Evolutionary conservation across 2,888 invertebrate genomes (phyloP), one percentile per base, ranked within the genome.

Genomic region (Tricholauxania praeusta): DNA sequence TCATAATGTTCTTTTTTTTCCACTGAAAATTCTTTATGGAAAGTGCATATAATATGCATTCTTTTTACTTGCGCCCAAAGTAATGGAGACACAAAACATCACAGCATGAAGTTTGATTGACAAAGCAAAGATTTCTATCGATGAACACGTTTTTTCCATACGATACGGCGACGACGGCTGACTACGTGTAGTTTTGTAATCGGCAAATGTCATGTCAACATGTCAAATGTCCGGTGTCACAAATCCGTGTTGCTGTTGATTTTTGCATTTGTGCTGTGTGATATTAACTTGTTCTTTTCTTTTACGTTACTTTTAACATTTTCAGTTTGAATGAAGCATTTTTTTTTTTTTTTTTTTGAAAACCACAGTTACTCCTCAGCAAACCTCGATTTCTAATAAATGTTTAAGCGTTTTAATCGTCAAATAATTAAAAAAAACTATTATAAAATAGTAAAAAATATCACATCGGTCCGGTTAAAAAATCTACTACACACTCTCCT

Each of bases 101-200:
- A 47, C 22, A 19, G 76, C 75, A 73, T 77, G 77, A 78, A 76
- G 75, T 57, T 77, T 79, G 78, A 77, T 78, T 79, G 79, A 79
- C 79, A 77, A 79, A 76, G 75, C 73, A 72, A 78, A 79, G 79
- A 79, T 80, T 77, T 75, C 66, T 76, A 79, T 80, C 79, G 74
- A 72, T 65, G 72, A 76, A 76, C 78, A 78, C 78, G 78, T 78
- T 74, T 74, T n/a, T 63, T 64, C 14, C 59, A 32, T 22, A 52
- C 75, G 32, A 15, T 47, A 19, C 48, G 57, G 19, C 19, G 67
- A 67, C 47, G 57, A 22, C 19, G 19, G 22, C 39, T 39, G 39
- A 39, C 39, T 67, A 67, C 67, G 55, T 67, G 57, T 17, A 19
- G 57, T 53, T 57, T 39, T 47, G 15, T 47, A 67, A 67, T 53